phyloP scores from a whole-genome alignment of 2,797 vertebrate species.

The Cynopterus sphinx region DNA sequence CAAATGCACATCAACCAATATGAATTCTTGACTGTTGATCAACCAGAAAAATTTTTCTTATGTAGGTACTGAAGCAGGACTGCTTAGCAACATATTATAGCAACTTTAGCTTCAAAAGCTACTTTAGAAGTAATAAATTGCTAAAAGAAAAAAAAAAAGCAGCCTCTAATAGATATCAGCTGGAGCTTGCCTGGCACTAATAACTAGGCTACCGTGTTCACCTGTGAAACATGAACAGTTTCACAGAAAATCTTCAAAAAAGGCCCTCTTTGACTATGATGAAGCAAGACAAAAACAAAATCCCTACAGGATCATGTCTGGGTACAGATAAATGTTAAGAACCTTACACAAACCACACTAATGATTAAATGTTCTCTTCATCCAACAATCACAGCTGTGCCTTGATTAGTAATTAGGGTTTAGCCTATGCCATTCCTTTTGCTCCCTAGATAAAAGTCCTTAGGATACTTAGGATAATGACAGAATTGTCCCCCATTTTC shows the following conservation, averaged over 20 bases:
- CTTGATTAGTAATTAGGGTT: background rate
- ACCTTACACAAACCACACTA: background rate
- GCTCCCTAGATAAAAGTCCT: background rate
- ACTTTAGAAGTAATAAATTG: slow-evolving; percentile 6
- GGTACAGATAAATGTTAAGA: background rate
- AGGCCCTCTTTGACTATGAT: background rate
- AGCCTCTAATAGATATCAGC: background rate
- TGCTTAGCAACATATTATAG: background rate
- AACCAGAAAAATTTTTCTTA: background rate
- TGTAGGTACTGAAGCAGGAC: background rate
- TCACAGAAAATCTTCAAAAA: slow-evolving; percentile 40
- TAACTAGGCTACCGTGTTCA: background rate
- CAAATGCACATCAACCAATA: slow-evolving; percentile 24
- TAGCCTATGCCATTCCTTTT: background rate
- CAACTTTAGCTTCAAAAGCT: background rate
- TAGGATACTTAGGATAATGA: background rate
- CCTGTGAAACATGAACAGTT: background rate
- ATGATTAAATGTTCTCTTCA: background rate
- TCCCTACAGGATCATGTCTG: background rate
- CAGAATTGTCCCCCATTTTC: background rate
- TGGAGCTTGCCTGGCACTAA: background rate
- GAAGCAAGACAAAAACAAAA: slow-evolving; percentile 38
- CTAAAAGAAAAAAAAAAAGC: background rate
- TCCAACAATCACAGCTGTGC: background rate
- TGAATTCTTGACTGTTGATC: background rate